Percentiles rank a stretch among this genome's conserved stretches.
phyloP scores from a whole-genome alignment of 1,140 invertebrate genomes.

The Tetragnatha versicolor region DNA sequence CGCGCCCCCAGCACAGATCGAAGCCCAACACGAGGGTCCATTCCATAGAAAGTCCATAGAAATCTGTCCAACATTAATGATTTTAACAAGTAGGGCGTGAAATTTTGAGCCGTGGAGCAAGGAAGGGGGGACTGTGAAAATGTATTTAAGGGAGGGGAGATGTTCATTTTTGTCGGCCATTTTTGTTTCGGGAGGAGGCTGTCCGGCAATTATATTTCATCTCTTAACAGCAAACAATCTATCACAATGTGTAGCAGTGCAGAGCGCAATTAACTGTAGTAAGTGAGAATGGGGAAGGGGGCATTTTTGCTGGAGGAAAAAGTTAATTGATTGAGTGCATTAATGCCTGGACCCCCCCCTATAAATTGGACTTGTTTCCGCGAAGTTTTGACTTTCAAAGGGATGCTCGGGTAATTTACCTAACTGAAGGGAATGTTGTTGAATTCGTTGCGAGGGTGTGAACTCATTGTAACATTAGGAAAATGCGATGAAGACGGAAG shows the following conservation, averaged over 20 bases:
- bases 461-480: too few relatives aligned
- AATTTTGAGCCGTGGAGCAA: constrained; percentile 28
- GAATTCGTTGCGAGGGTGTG: too few relatives aligned
- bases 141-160: constrained; percentile 21
- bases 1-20: too few relatives aligned
- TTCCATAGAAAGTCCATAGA: constrained; percentile 29
- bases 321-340: constrained; percentile 35
- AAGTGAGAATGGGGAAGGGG: constrained; percentile 6
- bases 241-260: constrained; percentile 35
- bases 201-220: constrained; percentile 40
- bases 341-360: not conserved
- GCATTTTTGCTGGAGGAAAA: not conserved
- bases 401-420: too few relatives aligned
- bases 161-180: not conserved
- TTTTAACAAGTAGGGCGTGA: constrained; percentile 51
- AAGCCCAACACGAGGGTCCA: too few relatives aligned
- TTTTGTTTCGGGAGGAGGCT: constrained; percentile 7
- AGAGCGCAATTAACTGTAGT: constrained; percentile 27
- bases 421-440: too few relatives aligned
- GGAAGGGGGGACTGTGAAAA: not conserved
- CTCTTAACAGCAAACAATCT: constrained; percentile 44
- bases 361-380: not conserved
- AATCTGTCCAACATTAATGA: constrained; percentile 46
- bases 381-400: too few relatives aligned
- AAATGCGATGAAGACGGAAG: too few relatives aligned